phyloP scores from a whole-genome alignment of 2,888 invertebrate species.

The Lithosia quadra region DNA sequence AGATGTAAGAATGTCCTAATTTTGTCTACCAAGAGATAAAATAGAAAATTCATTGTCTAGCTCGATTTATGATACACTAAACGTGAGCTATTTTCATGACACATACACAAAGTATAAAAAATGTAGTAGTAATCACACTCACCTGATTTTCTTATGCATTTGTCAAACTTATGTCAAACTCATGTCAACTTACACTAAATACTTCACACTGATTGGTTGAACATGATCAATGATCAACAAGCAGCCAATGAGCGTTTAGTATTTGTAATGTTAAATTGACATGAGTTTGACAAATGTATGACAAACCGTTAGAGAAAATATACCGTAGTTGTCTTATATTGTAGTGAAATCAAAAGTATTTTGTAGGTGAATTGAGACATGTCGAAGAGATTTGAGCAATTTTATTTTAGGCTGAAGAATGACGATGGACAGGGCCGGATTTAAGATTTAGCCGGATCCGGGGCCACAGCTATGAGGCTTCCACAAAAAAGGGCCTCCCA shows the following conservation, averaged over 20 bases:
- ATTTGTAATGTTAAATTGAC: not conserved
- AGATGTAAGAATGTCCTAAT: not conserved
- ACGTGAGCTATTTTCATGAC: not conserved
- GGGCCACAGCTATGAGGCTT: too few relatives aligned
- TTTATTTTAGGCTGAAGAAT: too few relatives aligned
- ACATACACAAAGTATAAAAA: not conserved
- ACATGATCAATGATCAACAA: not conserved
- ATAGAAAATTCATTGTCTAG: too few relatives aligned
- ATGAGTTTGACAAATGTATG: not conserved
- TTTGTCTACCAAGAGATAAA: not conserved
- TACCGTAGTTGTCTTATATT: conserved; percentile 2
- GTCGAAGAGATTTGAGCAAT: too few relatives aligned
- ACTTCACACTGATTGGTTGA: not conserved
- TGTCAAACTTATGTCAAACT: not conserved
- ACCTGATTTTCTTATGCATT: not conserved
- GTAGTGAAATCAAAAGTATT: not conserved
- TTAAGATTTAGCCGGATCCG: too few relatives aligned
- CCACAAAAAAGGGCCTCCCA: too few relatives aligned
- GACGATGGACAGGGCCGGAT: too few relatives aligned
- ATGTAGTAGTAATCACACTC: not conserved
- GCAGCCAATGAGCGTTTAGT: not conserved
- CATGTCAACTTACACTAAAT: not conserved
- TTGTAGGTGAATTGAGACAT: not conserved
- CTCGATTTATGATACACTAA: too few relatives aligned
- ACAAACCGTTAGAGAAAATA: not conserved